A percentile compares a stretch with the other conserved stretches of the same genome.
Conservation (phyloP, 2,797 vertebrate species). For the Manis pentadactyla region DNA sequence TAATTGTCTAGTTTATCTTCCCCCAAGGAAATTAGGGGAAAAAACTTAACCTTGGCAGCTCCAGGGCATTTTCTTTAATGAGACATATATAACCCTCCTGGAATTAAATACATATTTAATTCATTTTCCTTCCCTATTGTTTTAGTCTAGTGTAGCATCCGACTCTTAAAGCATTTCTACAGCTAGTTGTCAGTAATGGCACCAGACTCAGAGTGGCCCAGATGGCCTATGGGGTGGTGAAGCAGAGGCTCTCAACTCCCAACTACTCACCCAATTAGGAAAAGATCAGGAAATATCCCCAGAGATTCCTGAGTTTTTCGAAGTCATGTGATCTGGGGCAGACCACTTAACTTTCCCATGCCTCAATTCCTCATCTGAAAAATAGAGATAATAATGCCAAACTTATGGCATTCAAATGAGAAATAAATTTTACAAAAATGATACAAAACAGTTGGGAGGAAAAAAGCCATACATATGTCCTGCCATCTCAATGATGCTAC, state of each 20-base stretch:
- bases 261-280: neutral
- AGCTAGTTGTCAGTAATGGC: neutral
- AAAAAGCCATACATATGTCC: neutral
- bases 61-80: constrained; percentile 73
- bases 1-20: constrained; percentile 68
- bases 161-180: constrained; percentile 50
- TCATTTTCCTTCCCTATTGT: constrained; percentile 74
- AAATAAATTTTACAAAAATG: neutral
- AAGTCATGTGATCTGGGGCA: neutral
- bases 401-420: neutral
- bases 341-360: neutral
- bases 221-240: neutral
- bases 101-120: constrained; percentile 72
- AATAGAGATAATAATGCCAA: neutral
- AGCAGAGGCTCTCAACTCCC: neutral
- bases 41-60: constrained; percentile 76
- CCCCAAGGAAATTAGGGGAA: constrained; percentile 71
- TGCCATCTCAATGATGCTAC: neutral
- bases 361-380: neutral
- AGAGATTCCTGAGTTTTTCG: neutral
- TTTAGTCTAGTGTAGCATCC: neutral
- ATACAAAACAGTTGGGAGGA: neutral
- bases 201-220: neutral
- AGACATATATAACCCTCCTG: constrained; percentile 70
- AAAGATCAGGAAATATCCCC: neutral